These are phyloP conservation scores for Plectrocnemia conspersa DNA, from an alignment of 1,140 invertebrate genomes.

Conservation along the genomic window DNA sequence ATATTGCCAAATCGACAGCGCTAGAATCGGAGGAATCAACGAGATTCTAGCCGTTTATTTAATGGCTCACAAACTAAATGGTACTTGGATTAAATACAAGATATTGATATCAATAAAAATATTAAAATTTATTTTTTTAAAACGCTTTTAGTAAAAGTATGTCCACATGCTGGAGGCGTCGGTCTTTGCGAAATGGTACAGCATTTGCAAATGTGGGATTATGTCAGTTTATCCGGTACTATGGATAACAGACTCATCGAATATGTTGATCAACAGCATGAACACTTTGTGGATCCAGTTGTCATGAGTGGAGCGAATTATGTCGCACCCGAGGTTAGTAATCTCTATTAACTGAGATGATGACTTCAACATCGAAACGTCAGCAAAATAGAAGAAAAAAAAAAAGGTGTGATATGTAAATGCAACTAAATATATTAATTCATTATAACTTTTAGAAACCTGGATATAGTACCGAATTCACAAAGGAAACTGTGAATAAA, in stretches of 20 bases:
- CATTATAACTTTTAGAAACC: slow-evolving; percentile 55
- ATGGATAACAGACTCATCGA: slow-evolving; percentile 73
- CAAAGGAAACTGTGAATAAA: slow-evolving; percentile 58
- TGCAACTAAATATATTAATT: too few relatives aligned
- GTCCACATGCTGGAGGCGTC: slow-evolving; percentile 89
- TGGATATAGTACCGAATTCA: slow-evolving; percentile 78
- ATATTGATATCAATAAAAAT: too few relatives aligned
- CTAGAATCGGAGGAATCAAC: slow-evolving; percentile 81
- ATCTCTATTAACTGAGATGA: not conserved
- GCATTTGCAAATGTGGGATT: slow-evolving; percentile 88
- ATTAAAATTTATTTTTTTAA: too few relatives aligned
- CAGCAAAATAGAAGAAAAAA: not conserved
- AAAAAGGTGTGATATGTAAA: too few relatives aligned
- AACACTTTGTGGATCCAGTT: slow-evolving; percentile 77
- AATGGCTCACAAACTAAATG: slow-evolving; percentile 73
- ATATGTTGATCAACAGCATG: slow-evolving; percentile 84
- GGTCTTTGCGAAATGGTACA: slow-evolving; percentile 91
- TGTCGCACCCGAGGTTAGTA: slow-evolving; percentile 62
- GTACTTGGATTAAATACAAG: too few relatives aligned
- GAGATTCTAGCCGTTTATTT: slow-evolving; percentile 84
- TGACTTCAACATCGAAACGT: not conserved
- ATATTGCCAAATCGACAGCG: slow-evolving; percentile 88
- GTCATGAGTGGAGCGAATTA: slow-evolving; percentile 66
- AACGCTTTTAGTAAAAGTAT: slow-evolving; percentile 72
- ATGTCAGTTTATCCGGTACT: slow-evolving; percentile 64